phyloP scores from a whole-genome alignment of 2,888 invertebrate species.

The Acleris cristana region DNA sequence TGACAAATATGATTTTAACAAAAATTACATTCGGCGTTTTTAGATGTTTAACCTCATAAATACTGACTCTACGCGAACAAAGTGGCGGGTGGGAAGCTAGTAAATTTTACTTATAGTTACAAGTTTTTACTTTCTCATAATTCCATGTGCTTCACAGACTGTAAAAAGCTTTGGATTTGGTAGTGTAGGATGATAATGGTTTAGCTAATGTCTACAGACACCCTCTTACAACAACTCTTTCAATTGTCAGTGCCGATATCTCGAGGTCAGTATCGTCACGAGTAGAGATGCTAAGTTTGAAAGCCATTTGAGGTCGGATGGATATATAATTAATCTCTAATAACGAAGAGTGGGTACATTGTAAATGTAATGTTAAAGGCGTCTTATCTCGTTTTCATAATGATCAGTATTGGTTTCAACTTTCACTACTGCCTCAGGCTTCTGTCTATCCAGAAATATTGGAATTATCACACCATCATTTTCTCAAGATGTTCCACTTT shows the following conservation, averaged over 20 bases:
- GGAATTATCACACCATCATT: too few relatives aligned
- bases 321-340: conserved; percentile 19
- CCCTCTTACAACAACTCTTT: conserved; percentile 27
- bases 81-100: too few relatives aligned
- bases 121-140: too few relatives aligned
- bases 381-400: not conserved
- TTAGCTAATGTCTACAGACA: conserved; percentile 3
- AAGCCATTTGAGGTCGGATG: conserved; percentile 20
- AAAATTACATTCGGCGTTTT: too few relatives aligned
- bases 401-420: not conserved
- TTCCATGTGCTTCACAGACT: too few relatives aligned
- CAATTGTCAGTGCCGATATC: conserved; percentile 17
- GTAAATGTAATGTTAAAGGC: conserved; percentile 1
- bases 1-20: too few relatives aligned
- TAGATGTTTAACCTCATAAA: too few relatives aligned
- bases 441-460: too few relatives aligned
- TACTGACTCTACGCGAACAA: too few relatives aligned
- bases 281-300: conserved; percentile 25
- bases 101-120: too few relatives aligned
- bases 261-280: conserved; percentile 30
- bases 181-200: not conserved
- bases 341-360: not conserved
- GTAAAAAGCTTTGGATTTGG: too few relatives aligned
- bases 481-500: too few relatives aligned
- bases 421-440: not conserved